Conservation (phyloP, 2,797 vertebrate species). For the Centropyge bicolor region DNA sequence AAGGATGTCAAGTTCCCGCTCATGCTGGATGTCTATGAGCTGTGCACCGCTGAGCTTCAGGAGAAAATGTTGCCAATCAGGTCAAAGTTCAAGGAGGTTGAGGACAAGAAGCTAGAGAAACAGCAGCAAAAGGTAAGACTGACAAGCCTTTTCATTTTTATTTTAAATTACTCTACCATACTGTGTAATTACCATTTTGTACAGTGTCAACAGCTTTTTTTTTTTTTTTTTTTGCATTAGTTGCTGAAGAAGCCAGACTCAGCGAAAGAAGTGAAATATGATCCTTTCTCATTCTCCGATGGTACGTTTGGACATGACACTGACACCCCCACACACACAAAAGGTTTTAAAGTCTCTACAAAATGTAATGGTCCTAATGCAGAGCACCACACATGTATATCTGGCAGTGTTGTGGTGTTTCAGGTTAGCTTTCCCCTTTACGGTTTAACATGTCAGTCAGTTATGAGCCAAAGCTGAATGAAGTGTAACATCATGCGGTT, state of each 20-base stretch:
- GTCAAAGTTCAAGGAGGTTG: constrained; percentile 97
- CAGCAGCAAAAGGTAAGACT: constrained; percentile 89
- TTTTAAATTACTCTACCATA: no score
- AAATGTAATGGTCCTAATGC: neutral
- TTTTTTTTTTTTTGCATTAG: constrained; percentile 48
- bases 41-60: constrained; percentile 94
- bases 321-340: neutral
- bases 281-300: constrained; percentile 93
- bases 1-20: constrained; percentile 99
- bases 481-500: neutral
- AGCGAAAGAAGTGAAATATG: constrained; percentile 91
- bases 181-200: neutral
- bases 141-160: accelerated
- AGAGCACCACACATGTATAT: no score
- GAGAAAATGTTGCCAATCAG: constrained; percentile 94
- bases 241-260: constrained; percentile 70
- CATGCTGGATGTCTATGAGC: constrained; percentile 97
- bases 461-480: neutral
- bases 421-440: neutral
- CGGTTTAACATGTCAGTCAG: neutral
- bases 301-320: constrained; percentile 83
- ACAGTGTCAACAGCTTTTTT: neutral
- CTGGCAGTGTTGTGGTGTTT: no score
- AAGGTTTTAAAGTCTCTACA: neutral
- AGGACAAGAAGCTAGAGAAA: constrained; percentile 95